phyloP scores from a whole-genome alignment of 2,113 vertebrate genomes.

The Gymnogyps californianus region DNA sequence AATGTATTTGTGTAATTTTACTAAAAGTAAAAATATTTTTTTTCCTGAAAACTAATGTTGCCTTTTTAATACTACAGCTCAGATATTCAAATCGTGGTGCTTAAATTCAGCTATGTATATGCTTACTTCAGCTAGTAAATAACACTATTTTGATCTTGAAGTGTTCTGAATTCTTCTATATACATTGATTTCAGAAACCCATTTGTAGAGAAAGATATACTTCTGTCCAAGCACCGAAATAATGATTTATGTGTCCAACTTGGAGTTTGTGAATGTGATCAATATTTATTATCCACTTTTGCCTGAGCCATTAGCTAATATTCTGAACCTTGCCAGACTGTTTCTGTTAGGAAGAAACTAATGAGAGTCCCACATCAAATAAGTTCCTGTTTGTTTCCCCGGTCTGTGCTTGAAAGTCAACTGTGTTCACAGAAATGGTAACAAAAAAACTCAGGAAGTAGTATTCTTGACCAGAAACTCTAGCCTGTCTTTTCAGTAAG shows the following conservation, averaged over 20 bases:
- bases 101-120: background rate
- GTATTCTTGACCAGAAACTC: background rate
- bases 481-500: background rate
- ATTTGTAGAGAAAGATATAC: background rate
- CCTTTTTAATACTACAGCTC: background rate
- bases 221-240: background rate
- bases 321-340: background rate
- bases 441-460: background rate
- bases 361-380: background rate
- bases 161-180: background rate
- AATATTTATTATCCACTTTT: constrained; percentile 21
- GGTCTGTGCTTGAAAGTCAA: background rate
- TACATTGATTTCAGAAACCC: background rate
- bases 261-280: background rate
- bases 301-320: background rate
- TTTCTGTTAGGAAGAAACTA: background rate
- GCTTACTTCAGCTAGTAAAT: background rate
- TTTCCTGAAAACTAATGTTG: background rate
- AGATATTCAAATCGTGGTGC: background rate
- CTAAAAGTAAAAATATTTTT: background rate
- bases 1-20: background rate
- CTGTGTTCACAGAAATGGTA: background rate
- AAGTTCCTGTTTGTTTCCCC: background rate
- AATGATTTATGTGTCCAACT: background rate
- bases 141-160: background rate